Evolutionary conservation across 2,888 invertebrate genomes (phyloP), one percentile per base, ranked within the genome.

Genomic region (Exephanes ischioxanthus): DNA sequence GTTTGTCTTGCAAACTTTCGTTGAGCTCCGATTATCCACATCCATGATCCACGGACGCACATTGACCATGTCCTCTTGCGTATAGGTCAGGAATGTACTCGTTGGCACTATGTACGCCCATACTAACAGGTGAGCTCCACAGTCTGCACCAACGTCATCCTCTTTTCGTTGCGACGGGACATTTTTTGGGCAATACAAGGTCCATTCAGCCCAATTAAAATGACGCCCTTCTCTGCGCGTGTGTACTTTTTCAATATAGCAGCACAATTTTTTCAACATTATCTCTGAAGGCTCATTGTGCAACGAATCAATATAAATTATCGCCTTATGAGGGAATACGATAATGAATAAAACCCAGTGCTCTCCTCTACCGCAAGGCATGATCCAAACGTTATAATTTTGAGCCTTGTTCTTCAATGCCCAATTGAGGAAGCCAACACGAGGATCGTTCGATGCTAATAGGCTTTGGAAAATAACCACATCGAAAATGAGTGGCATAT

Each of bases 161-260:
- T 2, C 58, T 9, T 53, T 2, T 14, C 19, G 58, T 37, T 73
- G 72, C 1, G 72, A 73, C 16, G 58, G 72, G 16, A 16, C 41
- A 14, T 73, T 58, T n/a, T 58, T 45, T 3, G 72, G 72, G 41
- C 72, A 73, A 22, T 61, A 61, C 14, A 73, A 45, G 6, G 73
- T 73, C 61, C 73, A 73, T 30, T 73, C 61, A 14, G 61, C 73
- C 73, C 61, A 73, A 37, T 73, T 61, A 41, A 58, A 73, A 22
- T 73, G 45, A 2, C 58, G 45, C 41, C 45, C 72, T 58, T 73
- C 72, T 45, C 72, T 37, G 33, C 72, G 72, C 19, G 72, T 73
- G 45, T 73, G 72, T 3, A 58, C 72, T 26, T 73, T 73, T 16
- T 73, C 72, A 2, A 73, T 58, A 22, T 73, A 73, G 58, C 41